Percentiles rank a stretch among this genome's conserved stretches.
phyloP scores from a whole-genome alignment of 1,140 invertebrate genomes.

The Drosophila bocki region DNA sequence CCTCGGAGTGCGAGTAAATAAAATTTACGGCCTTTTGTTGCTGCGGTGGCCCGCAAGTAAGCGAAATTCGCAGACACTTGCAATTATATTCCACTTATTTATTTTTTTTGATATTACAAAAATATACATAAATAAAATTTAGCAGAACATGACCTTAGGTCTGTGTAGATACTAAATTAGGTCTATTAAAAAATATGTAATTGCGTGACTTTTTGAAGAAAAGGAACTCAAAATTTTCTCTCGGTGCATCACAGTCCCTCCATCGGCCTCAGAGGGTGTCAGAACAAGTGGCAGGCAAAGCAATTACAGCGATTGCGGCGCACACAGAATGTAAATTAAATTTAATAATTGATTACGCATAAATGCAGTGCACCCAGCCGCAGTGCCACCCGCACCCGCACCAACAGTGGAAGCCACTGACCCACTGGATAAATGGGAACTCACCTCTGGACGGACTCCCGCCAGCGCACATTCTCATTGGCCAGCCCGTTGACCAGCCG shows the following conservation, averaged over 20 bases:
- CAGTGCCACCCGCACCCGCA: background rate
- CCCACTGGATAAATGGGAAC: slow-evolving; percentile 10
- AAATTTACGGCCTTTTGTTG: slow-evolving; percentile 81
- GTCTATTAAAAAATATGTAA: background rate
- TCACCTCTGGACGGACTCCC: slow-evolving; percentile 83
- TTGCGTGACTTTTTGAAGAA: background rate
- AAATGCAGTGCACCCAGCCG: slow-evolving; percentile 45
- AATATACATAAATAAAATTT: no score
- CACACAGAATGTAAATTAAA: slow-evolving; percentile 82
- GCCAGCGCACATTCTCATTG: slow-evolving; percentile 94
- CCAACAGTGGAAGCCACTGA: background rate
- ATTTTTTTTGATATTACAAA: background rate
- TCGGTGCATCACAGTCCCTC: slow-evolving; percentile 6
- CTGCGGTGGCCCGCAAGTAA: slow-evolving; percentile 67
- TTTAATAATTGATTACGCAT: slow-evolving; percentile 82
- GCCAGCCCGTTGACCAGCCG: slow-evolving; percentile 96
- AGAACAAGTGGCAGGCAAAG: slow-evolving; percentile 45
- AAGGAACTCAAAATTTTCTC: background rate
- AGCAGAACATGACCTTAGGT: no score
- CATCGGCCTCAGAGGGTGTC: background rate
- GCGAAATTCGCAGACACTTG: slow-evolving; percentile 32
- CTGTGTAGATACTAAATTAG: no score
- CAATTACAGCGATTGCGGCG: slow-evolving; percentile 76
- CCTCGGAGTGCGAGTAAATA: slow-evolving; percentile 65
- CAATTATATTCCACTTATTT: background rate